Base-by-base conservation (phyloP, 2,888 invertebrate genomes). In the Trisateles emortualis region DNA sequence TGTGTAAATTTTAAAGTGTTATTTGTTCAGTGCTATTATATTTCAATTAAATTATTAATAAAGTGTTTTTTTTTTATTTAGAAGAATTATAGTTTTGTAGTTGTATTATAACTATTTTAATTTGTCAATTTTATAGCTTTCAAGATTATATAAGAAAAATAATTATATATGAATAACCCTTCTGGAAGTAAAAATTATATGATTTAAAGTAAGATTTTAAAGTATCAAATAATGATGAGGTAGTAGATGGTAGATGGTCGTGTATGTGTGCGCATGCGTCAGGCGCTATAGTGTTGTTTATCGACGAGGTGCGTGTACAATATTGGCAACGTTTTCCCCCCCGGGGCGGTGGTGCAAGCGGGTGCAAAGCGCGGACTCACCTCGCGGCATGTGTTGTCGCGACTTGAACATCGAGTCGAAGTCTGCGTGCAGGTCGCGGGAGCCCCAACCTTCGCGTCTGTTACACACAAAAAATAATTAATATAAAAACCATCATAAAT, bases 321-420 rank as follows among this genome's bases (percentile, higher is more conserved):
- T 78, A 85, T 74, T 73, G 81, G 90, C 88, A 84, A 88, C 91
- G 90, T 89, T 87, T 88, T 85, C 90, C 84, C 72, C 75, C 74
- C 59, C 81, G 11, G 26, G 51, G 5, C 63, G 69, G 59, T 70
- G 53, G 67, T 42, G 63, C 72, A 79, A 72, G 80, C 76, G 73
- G 65, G 74, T 68, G 77, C 69, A 54, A 60, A 71, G 73, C 64
- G 72, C 59, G 60, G 52, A 84, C 92, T 95, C 94, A 96, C 96
- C 96, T 94, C 96, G 93, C 68, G 96, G 96, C 89, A 95, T 89
- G 72, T 94, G 93, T 78, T 94, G 81, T 72, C 90, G 89, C 52
- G 83, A 72, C 82, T 92, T 94, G 93, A 96, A 96, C 89, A 95
- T 95, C 53, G 95, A 95, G 78, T 96, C 96, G 88, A 96, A 95